Evolutionary conservation across 53 echinoderm and acorn worm genomes (phyloP).

Genomic region (Antedon mediterranea): DNA sequence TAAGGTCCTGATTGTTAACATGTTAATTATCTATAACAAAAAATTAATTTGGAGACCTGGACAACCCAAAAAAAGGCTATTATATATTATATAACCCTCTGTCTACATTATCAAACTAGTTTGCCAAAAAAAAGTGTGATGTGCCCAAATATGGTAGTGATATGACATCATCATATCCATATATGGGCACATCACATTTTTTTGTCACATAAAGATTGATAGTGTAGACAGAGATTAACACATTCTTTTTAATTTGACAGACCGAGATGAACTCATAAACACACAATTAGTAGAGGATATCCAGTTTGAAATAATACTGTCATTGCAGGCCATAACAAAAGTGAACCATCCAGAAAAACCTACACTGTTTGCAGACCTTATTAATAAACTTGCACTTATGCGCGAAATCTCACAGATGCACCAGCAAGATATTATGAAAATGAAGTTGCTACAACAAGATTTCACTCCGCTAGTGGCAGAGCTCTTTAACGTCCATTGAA

Average conservation of each 20-base stretch:
- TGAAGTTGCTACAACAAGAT: slow-evolving; percentile 74
- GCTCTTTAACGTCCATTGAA: slow-evolving; percentile 48
- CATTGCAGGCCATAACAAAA: slow-evolving; percentile 77
- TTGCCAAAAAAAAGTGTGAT: too few relatives aligned
- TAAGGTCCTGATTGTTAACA: too few relatives aligned
- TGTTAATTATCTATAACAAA: background rate
- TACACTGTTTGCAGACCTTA: slow-evolving; percentile 77
- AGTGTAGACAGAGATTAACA: too few relatives aligned
- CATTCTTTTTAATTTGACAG: slow-evolving; percentile 11
- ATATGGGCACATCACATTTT: too few relatives aligned
- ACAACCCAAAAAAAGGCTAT: background rate
- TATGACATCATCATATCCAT: too few relatives aligned
- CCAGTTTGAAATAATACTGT: slow-evolving; percentile 59
- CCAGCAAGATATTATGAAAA: slow-evolving; percentile 85
- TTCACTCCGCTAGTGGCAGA: slow-evolving; percentile 84
- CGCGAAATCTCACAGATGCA: slow-evolving; percentile 87
- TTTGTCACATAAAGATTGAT: too few relatives aligned
- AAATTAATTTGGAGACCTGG: background rate
- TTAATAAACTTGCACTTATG: slow-evolving; percentile 83
- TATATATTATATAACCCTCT: too few relatives aligned
- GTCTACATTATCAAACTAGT: too few relatives aligned
- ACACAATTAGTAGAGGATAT: slow-evolving; percentile 73
- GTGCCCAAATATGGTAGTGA: too few relatives aligned
- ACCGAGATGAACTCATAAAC: slow-evolving; percentile 74
- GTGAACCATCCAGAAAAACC: slow-evolving; percentile 64